phyloP scores from a whole-genome alignment of 2,797 vertebrate genomes.

The Pangasius larnaudii region DNA sequence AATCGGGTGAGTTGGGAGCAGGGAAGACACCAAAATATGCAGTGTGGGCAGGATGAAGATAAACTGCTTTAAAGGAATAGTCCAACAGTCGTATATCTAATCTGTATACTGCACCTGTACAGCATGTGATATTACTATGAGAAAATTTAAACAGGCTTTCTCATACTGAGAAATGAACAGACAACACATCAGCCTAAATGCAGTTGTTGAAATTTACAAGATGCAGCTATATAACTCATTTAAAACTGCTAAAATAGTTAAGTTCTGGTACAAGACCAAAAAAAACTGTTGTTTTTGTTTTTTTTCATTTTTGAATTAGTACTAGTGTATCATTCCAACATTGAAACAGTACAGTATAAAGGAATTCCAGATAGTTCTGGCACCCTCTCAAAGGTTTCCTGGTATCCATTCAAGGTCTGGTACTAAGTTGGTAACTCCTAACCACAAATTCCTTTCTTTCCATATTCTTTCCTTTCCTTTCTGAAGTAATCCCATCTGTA shows the following conservation, averaged over 20 bases:
- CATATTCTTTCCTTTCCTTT: not conserved
- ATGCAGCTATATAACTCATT: not conserved
- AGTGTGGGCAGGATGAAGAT: not conserved
- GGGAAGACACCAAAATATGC: not conserved
- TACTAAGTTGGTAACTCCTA: not conserved
- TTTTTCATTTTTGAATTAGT: not conserved
- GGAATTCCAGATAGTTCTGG: not conserved
- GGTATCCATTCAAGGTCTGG: not conserved
- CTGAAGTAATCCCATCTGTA: not conserved
- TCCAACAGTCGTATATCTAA: no score
- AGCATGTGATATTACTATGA: not conserved
- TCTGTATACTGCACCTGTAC: not conserved
- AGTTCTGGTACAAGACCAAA: not conserved
- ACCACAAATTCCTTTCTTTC: not conserved
- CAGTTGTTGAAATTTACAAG: not conserved
- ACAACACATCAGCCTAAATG: not conserved
- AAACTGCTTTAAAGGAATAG: not conserved
- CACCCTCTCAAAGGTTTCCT: not conserved
- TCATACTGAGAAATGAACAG: not conserved
- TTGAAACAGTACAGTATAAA: not conserved
- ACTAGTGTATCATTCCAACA: not conserved
- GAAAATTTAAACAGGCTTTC: not conserved
- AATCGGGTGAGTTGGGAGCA: not conserved
- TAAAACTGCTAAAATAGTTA: not conserved
- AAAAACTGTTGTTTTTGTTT: not conserved